phyloP scores from a whole-genome alignment of 2,888 invertebrate species.

The Spilarctia lutea region DNA sequence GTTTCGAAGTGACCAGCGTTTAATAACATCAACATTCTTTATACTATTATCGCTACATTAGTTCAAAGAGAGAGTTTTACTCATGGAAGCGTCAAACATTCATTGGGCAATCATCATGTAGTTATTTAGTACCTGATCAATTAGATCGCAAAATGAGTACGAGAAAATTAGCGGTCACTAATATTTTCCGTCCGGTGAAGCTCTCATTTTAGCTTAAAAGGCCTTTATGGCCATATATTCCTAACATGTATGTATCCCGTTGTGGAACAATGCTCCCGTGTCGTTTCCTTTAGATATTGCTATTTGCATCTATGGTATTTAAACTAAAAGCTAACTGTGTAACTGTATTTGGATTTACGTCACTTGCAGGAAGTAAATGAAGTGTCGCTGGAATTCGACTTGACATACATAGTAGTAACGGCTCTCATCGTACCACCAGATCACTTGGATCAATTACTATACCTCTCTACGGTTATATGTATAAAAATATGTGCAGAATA shows the following conservation, averaged over 20 bases:
- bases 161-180: constrained; percentile 51
- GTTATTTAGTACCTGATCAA: constrained; percentile 57
- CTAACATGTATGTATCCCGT: constrained; percentile 15
- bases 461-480: not conserved
- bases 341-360: constrained; percentile 8
- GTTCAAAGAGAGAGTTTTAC: constrained; percentile 54
- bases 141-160: constrained; percentile 47
- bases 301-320: constrained; percentile 14
- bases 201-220: constrained; percentile 28
- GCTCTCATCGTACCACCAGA: not conserved
- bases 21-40: constrained; percentile 69
- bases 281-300: constrained; percentile 12
- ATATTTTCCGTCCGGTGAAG: constrained; percentile 37
- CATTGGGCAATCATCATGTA: constrained; percentile 57
- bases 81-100: constrained; percentile 55
- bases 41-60: constrained; percentile 56
- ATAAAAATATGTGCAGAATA: not conserved
- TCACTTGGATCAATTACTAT: not conserved
- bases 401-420: constrained; percentile 2
- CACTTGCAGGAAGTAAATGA: not conserved
- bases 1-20: constrained; percentile 59
- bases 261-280: constrained; percentile 23
- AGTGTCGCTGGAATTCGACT: constrained; percentile 4
- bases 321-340: constrained; percentile 11
- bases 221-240: constrained; percentile 28